A percentile compares a stretch with the other conserved stretches of the same genome.
Evolutionary conservation across 2,113 vertebrate species (phyloP).

Genomic region (Mesoclemmys tuberculata): DNA sequence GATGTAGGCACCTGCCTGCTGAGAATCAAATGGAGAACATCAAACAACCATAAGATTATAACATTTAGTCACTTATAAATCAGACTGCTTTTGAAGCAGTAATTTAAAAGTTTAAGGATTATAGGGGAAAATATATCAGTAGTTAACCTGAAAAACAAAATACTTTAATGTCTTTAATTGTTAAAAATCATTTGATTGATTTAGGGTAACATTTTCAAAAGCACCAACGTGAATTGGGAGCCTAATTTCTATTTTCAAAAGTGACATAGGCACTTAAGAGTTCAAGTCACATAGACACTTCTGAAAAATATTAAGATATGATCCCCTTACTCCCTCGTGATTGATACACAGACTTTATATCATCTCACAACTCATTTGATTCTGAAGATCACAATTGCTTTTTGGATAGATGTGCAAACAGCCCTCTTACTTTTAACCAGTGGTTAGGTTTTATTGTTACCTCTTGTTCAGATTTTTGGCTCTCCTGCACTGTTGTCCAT

Average conservation of each 20-base stretch:
- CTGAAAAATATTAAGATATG: background rate
- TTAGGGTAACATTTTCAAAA: background rate
- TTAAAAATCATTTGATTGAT: constrained; percentile 40
- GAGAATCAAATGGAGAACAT: constrained; percentile 12
- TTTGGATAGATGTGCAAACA: constrained; percentile 57
- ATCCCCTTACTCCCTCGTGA: constrained; percentile 33
- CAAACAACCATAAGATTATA: background rate
- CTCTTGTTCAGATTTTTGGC: background rate
- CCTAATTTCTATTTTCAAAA: constrained; percentile 24
- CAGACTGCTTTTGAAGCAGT: background rate
- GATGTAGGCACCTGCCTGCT: background rate
- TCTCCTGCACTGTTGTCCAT: background rate
- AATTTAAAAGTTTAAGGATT: constrained; percentile 2
- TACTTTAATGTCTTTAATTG: background rate
- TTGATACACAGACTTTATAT: background rate
- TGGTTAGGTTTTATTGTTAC: background rate
- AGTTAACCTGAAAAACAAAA: background rate
- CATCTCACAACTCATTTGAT: constrained; percentile 29
- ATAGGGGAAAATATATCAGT: background rate
- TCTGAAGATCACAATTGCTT: constrained; percentile 48
- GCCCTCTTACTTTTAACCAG: constrained; percentile 3
- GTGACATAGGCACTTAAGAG: background rate
- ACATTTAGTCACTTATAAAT: constrained; percentile 38
- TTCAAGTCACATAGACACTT: background rate
- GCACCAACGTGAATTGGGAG: background rate